These are phyloP conservation scores for Turdus rufiventris DNA, from an alignment of 2,113 vertebrate species.

Conservation along the genomic window DNA sequence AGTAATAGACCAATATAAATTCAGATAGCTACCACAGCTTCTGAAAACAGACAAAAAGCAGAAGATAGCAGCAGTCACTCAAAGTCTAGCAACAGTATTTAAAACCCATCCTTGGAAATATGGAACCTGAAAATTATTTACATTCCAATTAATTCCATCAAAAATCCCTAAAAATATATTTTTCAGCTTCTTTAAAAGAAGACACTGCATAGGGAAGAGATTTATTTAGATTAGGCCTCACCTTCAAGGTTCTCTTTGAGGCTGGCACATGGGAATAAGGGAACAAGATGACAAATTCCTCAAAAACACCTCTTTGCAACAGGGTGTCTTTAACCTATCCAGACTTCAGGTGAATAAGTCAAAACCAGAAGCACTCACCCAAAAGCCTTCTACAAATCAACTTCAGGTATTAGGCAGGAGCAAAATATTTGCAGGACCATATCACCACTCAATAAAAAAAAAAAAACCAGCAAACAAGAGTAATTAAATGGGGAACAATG, in stretches of 20 bases:
- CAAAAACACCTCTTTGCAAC: not conserved
- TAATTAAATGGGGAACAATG: not conserved
- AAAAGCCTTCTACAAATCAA: not conserved
- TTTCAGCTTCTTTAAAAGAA: not conserved
- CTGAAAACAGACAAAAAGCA: not conserved
- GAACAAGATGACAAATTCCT: not conserved
- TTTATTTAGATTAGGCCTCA: not conserved
- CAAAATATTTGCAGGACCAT: not conserved
- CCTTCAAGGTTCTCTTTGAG: not conserved
- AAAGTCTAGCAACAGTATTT: not conserved
- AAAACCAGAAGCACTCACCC: not conserved
- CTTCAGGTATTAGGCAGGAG: not conserved
- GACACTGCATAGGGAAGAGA: not conserved
- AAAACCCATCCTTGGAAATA: not conserved
- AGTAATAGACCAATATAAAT: not conserved
- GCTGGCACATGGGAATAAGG: not conserved
- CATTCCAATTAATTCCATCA: not conserved
- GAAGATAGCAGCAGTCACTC: not conserved
- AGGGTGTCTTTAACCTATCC: not conserved
- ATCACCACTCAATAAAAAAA: not conserved
- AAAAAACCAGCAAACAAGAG: not conserved
- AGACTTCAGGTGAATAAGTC: not conserved
- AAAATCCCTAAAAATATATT: not conserved
- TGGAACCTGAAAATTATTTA: not conserved
- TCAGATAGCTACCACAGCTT: not conserved